phyloP scores from a whole-genome alignment of 1,140 invertebrate genomes.

The Leptinotarsa lineolata region DNA sequence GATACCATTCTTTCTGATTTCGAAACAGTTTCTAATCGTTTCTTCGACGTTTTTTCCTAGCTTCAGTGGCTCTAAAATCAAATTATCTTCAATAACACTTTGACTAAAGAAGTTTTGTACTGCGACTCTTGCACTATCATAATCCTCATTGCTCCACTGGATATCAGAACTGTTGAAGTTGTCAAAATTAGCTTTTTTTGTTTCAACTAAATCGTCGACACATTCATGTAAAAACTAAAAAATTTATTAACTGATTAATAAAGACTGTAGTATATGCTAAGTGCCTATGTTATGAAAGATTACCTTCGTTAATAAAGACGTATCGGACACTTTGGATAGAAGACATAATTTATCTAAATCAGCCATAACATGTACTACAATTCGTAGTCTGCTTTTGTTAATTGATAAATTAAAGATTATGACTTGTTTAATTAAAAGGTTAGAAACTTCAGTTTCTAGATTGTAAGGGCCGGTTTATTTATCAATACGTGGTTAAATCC shows the following conservation, averaged over 20 bases:
- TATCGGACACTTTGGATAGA: not conserved
- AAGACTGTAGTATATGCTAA: not conserved
- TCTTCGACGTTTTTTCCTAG: constrained; percentile 33
- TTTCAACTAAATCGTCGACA: constrained; percentile 45
- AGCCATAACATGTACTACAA: no score
- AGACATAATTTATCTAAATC: not conserved
- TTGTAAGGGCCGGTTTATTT: no score
- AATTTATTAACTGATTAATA: not conserved
- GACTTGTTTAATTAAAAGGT: no score
- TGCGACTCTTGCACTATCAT: constrained; percentile 34
- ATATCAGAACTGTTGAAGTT: constrained; percentile 42
- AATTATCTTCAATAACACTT: constrained; percentile 37
- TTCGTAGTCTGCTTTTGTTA: no score
- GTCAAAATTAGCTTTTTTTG: constrained; percentile 33
- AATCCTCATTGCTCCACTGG: constrained; percentile 48
- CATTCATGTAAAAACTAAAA: constrained; percentile 52
- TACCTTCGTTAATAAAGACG: not conserved
- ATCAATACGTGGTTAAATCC: no score
- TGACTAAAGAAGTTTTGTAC: constrained; percentile 47
- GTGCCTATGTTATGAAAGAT: not conserved
- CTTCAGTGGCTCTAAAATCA: constrained; percentile 31
- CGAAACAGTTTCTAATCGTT: constrained; percentile 42
- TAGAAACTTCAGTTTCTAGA: no score
- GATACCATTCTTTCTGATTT: constrained; percentile 49
- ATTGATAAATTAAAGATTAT: no score